Percentiles rank a stretch among this genome's conserved stretches.
Conservation (phyloP, 92 coral and sea anemone species). For the Phymanthus crucifer region DNA sequence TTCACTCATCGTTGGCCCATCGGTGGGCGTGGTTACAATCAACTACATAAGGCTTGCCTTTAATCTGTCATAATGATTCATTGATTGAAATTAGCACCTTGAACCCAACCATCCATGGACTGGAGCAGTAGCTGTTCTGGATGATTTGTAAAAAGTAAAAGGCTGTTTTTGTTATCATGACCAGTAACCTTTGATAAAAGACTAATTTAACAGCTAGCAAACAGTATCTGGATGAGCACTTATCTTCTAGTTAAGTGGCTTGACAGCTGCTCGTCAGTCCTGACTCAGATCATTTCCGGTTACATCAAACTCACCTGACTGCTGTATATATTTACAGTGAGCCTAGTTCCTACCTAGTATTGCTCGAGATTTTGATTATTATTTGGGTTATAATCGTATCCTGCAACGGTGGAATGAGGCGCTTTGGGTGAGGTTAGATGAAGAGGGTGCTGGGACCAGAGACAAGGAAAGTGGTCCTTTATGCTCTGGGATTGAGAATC, state of each 20-base stretch:
- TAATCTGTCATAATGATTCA: constrained; percentile 6
- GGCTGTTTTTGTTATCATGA: constrained; percentile 14
- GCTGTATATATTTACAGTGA: background rate
- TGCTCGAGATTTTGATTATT: too few relatives aligned
- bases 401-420: too few relatives aligned
- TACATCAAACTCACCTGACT: background rate
- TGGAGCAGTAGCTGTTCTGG: background rate
- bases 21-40: constrained; percentile 31
- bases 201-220: constrained; percentile 20
- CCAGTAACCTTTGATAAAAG: constrained; percentile 31
- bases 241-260: constrained; percentile 1
- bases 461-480: too few relatives aligned
- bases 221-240: constrained; percentile 16
- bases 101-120: background rate
- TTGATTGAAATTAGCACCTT: constrained; percentile 14
- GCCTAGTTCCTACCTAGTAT: background rate
- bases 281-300: constrained; percentile 29
- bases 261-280: constrained; percentile 25
- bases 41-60: constrained; percentile 9
- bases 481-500: too few relatives aligned
- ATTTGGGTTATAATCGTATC: too few relatives aligned
- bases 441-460: too few relatives aligned
- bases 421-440: too few relatives aligned
- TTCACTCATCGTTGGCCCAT: constrained; percentile 24
- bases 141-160: constrained; percentile 19